phyloP scores from a whole-genome alignment of 2,888 invertebrate species.

The Hermaeophaga mercurialis region DNA sequence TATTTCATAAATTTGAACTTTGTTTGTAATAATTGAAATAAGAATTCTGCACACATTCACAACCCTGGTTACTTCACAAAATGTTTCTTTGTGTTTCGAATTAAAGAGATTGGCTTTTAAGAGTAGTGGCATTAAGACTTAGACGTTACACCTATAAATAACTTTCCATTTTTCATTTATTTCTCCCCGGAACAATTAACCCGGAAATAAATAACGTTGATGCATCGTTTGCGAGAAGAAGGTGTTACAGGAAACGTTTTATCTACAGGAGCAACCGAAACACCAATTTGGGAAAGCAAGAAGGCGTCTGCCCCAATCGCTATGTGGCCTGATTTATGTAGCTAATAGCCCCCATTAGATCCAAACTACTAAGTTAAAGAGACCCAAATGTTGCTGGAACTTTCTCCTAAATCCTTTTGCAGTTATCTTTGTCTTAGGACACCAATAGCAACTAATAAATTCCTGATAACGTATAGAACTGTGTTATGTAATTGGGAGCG shows the following conservation, averaged over 20 bases:
- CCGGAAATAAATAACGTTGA: conserved; percentile 6
- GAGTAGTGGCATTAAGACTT: no score
- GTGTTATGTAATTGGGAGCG: no score
- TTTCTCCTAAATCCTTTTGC: conserved; percentile 1
- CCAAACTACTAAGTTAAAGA: conserved; percentile 29
- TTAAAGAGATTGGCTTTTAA: no score
- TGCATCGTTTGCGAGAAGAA: conserved; percentile 10
- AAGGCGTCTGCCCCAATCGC: conserved; percentile 25
- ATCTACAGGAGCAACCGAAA: conserved; percentile 25
- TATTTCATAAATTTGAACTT: no score
- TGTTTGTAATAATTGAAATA: no score
- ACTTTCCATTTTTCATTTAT: neutral
- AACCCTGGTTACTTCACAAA: no score
- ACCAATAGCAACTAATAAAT: neutral
- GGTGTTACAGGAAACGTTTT: conserved; percentile 21
- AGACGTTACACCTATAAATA: neutral
- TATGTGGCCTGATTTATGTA: conserved; percentile 25
- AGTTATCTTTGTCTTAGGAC: conserved; percentile 4
- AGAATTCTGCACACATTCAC: no score
- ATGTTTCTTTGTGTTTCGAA: no score
- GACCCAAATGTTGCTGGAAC: conserved; percentile 17
- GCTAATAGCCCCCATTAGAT: conserved; percentile 32
- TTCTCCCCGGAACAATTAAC: neutral
- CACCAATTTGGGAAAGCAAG: conserved; percentile 31
- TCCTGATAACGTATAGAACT: no score